phyloP scores from a whole-genome alignment of 2,888 invertebrate species.

The Melipona bicolor region DNA sequence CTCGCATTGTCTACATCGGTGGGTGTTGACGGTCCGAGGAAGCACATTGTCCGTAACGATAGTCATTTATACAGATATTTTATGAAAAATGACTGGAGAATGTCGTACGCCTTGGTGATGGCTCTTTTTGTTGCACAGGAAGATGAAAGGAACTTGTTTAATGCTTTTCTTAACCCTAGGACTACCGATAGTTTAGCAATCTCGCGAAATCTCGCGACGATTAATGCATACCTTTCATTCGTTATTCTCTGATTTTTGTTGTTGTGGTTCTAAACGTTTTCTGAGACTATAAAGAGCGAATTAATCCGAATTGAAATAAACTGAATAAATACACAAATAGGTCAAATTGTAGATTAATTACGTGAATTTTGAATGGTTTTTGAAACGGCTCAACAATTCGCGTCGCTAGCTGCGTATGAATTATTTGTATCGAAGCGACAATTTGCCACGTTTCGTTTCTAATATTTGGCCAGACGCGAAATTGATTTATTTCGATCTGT shows the following conservation, averaged over 20 bases:
- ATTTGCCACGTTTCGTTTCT: background rate
- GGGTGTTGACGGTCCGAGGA: background rate
- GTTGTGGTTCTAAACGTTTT: too few species aligned
- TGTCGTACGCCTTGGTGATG: background rate
- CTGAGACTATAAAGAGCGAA: too few species aligned
- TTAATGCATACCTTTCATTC: too few species aligned
- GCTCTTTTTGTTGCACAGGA: background rate
- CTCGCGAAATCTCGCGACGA: too few species aligned
- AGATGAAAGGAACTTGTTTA: background rate
- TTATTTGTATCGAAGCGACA: background rate
- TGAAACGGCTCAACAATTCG: background rate
- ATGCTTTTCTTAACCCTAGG: too few species aligned
- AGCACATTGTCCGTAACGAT: too few species aligned
- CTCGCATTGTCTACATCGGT: background rate
- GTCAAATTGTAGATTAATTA: background rate
- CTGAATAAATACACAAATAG: background rate
- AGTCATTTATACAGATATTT: background rate
- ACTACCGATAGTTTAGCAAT: too few species aligned
- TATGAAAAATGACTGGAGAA: background rate
- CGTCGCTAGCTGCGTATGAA: background rate
- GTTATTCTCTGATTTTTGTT: too few species aligned
- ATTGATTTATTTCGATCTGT: conserved; percentile 10
- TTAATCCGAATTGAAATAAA: too few species aligned
- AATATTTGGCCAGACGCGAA: conserved; percentile 12
- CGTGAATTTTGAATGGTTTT: background rate